Percentiles rank a stretch among this genome's conserved stretches.
These are phyloP conservation scores for Lytechinus variegatus DNA, from an alignment of 35 echinoderm and acorn worm species.

Conservation along the genomic window DNA sequence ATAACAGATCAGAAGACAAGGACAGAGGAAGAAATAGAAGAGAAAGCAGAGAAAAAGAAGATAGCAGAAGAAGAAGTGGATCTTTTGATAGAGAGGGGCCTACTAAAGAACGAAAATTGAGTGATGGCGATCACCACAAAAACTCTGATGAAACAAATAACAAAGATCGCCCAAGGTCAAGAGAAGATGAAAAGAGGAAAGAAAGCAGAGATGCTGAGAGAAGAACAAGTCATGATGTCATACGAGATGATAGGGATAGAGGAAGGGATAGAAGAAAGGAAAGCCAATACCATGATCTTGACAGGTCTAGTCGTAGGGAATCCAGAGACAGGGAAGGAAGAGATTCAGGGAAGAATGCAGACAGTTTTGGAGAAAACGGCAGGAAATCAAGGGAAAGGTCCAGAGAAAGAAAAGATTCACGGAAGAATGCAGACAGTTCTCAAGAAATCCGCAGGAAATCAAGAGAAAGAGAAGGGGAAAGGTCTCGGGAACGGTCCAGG, in stretches of 20 bases:
- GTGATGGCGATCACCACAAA: background rate
- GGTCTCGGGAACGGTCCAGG: too few species aligned
- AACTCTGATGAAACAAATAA: background rate
- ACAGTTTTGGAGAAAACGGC: background rate
- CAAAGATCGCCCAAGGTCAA: background rate
- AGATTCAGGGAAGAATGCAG: conserved; percentile 17
- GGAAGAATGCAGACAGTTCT: too few species aligned
- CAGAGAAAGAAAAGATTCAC: background rate
- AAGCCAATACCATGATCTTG: background rate
- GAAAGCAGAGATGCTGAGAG: background rate
- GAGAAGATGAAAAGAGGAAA: conserved; percentile 14
- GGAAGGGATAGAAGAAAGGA: background rate
- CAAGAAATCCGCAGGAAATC: too few species aligned
- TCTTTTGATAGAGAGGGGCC: background rate
- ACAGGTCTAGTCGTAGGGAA: background rate
- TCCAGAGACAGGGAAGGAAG: conserved; percentile 25
- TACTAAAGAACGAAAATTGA: background rate
- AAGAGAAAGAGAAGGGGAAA: too few species aligned
- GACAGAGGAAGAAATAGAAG: background rate
- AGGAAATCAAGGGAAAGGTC: background rate
- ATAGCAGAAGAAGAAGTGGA: background rate
- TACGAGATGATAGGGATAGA: background rate
- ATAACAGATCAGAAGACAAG: background rate
- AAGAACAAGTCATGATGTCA: background rate
- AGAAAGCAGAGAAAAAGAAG: background rate